Evolutionary conservation across 2,113 vertebrate genomes (phyloP).

Genomic region (Rhinolophus sinicus): DNA sequence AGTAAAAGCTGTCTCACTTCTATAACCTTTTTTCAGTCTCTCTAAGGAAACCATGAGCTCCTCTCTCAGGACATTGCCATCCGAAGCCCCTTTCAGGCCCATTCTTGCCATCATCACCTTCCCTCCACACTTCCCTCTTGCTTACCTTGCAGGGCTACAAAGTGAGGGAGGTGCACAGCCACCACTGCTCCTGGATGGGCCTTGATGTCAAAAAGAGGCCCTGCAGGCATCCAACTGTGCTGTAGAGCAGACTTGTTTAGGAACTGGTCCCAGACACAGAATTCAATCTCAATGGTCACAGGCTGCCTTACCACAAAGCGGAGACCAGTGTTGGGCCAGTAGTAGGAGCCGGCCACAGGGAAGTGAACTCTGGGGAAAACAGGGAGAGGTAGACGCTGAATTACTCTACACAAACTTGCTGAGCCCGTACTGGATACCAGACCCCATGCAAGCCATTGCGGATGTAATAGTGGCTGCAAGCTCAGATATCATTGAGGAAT

Average conservation of each 20-base stretch:
- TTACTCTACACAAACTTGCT: not conserved
- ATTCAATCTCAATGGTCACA: constrained; percentile 12
- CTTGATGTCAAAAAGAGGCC: constrained; percentile 68
- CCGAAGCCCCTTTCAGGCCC: too few species aligned
- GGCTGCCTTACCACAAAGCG: constrained; percentile 42
- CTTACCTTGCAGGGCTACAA: constrained; percentile 67
- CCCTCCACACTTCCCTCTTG: not conserved
- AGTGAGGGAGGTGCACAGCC: constrained; percentile 56
- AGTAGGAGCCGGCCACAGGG: not conserved
- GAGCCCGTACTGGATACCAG: not conserved
- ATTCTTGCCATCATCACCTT: not conserved
- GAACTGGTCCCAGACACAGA: not conserved
- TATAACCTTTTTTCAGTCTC: not conserved
- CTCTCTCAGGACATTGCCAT: not conserved
- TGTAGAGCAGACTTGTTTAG: not conserved
- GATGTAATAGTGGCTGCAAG: not conserved
- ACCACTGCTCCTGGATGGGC: not conserved
- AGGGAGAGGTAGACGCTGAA: not conserved
- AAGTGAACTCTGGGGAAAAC: constrained; percentile 50
- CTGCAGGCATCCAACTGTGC: not conserved
- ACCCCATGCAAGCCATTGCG: rapidly evolving
- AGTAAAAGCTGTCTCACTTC: not conserved
- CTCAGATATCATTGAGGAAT: not conserved
- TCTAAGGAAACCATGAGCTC: not conserved
- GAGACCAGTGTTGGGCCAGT: constrained; percentile 41